A percentile compares a stretch with the other conserved stretches of the same genome.
These are phyloP conservation scores for Melanotaenia pygmaea DNA, from an alignment of 2,797 vertebrate species.

Conservation along the genomic window DNA sequence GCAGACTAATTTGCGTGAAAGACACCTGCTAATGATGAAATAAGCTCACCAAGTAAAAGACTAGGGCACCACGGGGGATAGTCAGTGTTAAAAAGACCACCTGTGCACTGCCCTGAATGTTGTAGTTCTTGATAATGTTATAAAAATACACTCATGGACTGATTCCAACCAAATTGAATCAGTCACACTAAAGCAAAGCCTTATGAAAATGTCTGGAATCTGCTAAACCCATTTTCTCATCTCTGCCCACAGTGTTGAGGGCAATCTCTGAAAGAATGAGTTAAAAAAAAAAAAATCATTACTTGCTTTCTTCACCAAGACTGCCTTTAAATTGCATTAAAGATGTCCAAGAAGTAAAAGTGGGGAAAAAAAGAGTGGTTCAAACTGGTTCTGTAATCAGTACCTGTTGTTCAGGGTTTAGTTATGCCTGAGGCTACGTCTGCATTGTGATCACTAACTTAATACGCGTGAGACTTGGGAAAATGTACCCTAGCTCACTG, in stretches of 20 bases:
- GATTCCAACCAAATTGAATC: slow-evolving; percentile 43
- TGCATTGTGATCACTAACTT: slow-evolving; percentile 44
- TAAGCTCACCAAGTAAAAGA: too few relatives aligned
- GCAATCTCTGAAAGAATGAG: background rate
- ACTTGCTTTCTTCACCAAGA: slow-evolving; percentile 21
- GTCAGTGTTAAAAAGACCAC: slow-evolving; percentile 15
- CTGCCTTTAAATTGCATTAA: slow-evolving; percentile 15
- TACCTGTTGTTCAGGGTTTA: slow-evolving; percentile 40
- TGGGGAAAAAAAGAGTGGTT: slow-evolving; percentile 4
- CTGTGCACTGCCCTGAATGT: slow-evolving; percentile 6
- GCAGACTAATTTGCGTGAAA: too few relatives aligned
- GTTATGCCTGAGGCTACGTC: slow-evolving; percentile 40
- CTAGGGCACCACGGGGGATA: too few relatives aligned
- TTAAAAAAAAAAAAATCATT: slow-evolving; percentile 14
- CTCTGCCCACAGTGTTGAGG: slow-evolving; percentile 11
- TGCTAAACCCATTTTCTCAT: slow-evolving; percentile 38
- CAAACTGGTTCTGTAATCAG: slow-evolving; percentile 44
- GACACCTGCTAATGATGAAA: too few relatives aligned
- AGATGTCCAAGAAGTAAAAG: slow-evolving; percentile 26
- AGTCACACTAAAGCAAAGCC: slow-evolving; percentile 37
- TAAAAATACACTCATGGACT: slow-evolving; percentile 17
- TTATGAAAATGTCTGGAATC: slow-evolving; percentile 43
- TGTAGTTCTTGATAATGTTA: slow-evolving; percentile 16
- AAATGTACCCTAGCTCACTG: slow-evolving; percentile 32
- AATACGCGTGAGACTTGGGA: slow-evolving; percentile 49